phyloP scores from a whole-genome alignment of 2,888 invertebrate genomes.

The Spisula solida region DNA sequence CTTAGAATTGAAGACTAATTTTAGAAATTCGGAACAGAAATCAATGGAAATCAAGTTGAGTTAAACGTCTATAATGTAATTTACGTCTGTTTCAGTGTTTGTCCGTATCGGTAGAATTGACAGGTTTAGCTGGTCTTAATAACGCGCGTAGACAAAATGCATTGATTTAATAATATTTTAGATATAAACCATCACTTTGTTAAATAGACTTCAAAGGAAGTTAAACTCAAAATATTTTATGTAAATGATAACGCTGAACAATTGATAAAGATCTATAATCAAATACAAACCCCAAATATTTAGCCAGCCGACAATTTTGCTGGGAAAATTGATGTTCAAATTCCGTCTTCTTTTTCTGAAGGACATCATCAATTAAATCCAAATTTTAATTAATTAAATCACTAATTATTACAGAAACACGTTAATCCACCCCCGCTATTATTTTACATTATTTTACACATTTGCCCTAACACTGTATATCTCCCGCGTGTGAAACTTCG shows the following conservation, averaged over 20 bases:
- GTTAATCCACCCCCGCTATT: background rate
- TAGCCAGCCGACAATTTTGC: slow-evolving; percentile 76
- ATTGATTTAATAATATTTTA: too few species aligned
- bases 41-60: background rate
- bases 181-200: too few species aligned
- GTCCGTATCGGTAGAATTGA: too few species aligned
- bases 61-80: background rate
- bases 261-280: background rate
- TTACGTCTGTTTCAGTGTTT: background rate
- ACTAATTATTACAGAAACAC: background rate
- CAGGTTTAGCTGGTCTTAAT: too few species aligned
- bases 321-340: slow-evolving; percentile 60
- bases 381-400: background rate
- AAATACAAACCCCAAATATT: slow-evolving; percentile 76
- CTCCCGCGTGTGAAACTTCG: background rate
- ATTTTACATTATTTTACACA: background rate
- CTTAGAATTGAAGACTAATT: background rate
- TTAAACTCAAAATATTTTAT: too few species aligned
- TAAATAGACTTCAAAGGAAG: too few species aligned
- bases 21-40: background rate
- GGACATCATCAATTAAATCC: slow-evolving; percentile 43
- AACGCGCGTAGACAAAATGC: too few species aligned
- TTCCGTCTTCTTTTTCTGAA: slow-evolving; percentile 27
- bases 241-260: too few species aligned
- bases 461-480: background rate